Evolutionary conservation across 2,888 invertebrate genomes (phyloP).

Genomic region (Xylota segnis): DNA sequence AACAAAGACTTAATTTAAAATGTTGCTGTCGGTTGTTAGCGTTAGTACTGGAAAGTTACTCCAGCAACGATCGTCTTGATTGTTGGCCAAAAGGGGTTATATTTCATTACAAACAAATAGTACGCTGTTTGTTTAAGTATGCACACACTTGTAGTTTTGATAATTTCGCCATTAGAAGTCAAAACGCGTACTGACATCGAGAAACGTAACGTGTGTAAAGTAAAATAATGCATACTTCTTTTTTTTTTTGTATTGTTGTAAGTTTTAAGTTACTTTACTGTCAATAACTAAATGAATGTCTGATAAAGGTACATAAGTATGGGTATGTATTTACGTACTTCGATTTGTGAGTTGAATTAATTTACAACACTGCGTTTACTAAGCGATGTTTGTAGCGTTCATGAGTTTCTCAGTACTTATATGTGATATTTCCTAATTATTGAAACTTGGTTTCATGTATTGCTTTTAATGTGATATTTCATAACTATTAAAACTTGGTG

Average conservation of each 20-base stretch:
- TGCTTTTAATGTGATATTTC: too few species aligned
- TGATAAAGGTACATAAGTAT: not conserved
- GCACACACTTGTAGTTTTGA: not conserved
- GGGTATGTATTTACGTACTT: not conserved
- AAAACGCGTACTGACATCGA: not conserved
- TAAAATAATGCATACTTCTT: too few species aligned
- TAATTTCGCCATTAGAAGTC: constrained; percentile 12
- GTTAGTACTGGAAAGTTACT: not conserved
- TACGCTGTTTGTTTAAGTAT: not conserved
- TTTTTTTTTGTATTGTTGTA: not conserved
- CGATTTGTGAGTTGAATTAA: too few species aligned
- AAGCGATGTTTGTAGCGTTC: too few species aligned
- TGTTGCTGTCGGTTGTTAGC: not conserved
- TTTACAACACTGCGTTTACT: too few species aligned
- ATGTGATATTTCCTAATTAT: too few species aligned
- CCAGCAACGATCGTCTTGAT: not conserved
- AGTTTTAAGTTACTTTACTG: not conserved
- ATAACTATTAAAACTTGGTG: too few species aligned
- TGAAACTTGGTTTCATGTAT: too few species aligned
- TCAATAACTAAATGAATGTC: not conserved
- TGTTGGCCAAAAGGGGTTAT: not conserved
- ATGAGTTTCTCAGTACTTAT: too few species aligned
- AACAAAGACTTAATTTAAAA: not conserved
- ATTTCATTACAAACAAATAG: not conserved
- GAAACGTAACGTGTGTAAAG: too few species aligned